Percentiles rank a stretch among this genome's conserved stretches.
Evolutionary conservation across 1,140 invertebrate genomes (phyloP).

Genomic region (Micrasema minimum): DNA sequence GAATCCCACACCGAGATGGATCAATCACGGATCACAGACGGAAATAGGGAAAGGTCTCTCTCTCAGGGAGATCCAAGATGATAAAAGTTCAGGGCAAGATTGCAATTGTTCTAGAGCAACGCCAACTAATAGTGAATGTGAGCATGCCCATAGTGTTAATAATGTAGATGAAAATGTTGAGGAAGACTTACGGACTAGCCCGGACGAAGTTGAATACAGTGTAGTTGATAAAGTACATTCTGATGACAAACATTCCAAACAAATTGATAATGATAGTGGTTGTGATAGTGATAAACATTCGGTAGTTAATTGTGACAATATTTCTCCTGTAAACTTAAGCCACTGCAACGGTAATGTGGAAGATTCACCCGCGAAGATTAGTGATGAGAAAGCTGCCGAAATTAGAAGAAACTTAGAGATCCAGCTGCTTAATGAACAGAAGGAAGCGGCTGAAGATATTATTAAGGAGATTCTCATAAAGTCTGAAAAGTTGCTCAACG

Average conservation of each 20-base stretch:
- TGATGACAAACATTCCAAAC: slow-evolving; percentile 57
- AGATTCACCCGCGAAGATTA: slow-evolving; percentile 62
- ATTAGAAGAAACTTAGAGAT: slow-evolving; percentile 54
- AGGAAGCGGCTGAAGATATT: slow-evolving; percentile 69
- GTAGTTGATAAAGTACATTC: slow-evolving; percentile 66
- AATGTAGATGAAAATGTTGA: slow-evolving; percentile 37
- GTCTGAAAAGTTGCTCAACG: slow-evolving; percentile 68
- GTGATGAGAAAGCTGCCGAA: slow-evolving; percentile 57
- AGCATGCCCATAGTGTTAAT: slow-evolving; percentile 33
- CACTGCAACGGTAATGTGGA: slow-evolving; percentile 50
- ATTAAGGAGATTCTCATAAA: slow-evolving; percentile 69
- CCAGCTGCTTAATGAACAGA: slow-evolving; percentile 58
- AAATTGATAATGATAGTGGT: slow-evolving; percentile 57
- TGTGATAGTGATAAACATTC: slow-evolving; percentile 61
- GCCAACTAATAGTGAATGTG: slow-evolving; percentile 43
- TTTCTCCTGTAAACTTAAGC: slow-evolving; percentile 47
- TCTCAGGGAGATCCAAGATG: slow-evolving; percentile 61
- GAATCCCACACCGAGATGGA: slow-evolving; percentile 59
- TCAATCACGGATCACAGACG: slow-evolving; percentile 67
- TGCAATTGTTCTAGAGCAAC: slow-evolving; percentile 66
- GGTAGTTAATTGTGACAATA: slow-evolving; percentile 55
- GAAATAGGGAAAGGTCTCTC: slow-evolving; percentile 65
- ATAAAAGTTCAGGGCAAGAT: slow-evolving; percentile 55
- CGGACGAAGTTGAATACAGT: slow-evolving; percentile 61
- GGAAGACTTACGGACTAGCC: slow-evolving; percentile 60